These are phyloP conservation scores for Columba livia DNA, from an alignment of 2,113 vertebrate genomes.

Conservation along the genomic window DNA sequence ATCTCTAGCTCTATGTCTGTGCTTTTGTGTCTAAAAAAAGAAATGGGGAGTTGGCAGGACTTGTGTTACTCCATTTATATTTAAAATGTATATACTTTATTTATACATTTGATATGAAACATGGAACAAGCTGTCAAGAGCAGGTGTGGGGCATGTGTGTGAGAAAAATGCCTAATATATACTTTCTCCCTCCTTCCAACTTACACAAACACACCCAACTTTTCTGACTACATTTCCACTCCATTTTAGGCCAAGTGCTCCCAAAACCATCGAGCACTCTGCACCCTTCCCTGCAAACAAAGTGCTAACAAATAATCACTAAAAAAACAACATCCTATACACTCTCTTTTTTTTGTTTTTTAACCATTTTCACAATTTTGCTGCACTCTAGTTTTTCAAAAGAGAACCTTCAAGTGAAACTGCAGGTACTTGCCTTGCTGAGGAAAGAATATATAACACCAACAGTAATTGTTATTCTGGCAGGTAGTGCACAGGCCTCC, in stretches of 20 bases:
- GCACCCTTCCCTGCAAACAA: neutral
- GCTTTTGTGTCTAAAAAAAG: neutral
- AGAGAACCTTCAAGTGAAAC: neutral
- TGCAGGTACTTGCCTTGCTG: neutral
- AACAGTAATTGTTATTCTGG: neutral
- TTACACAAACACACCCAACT: slow-evolving; percentile 50
- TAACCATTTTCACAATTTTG: neutral
- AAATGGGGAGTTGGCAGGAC: slow-evolving; percentile 8
- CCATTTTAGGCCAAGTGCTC: slow-evolving; percentile 13
- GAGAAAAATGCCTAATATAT: slow-evolving; percentile 22
- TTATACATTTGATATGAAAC: slow-evolving; percentile 58
- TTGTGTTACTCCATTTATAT: neutral
- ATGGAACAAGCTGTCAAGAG: slow-evolving; percentile 55
- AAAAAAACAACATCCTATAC: neutral
- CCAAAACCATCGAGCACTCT: neutral
- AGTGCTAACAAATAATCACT: neutral
- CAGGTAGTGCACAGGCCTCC: slow-evolving; percentile 20
- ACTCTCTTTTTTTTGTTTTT: neutral
- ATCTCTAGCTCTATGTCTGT: neutral
- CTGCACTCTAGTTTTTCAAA: neutral
- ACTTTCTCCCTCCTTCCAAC: neutral
- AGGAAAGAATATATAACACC: neutral
- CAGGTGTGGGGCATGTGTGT: slow-evolving; percentile 51
- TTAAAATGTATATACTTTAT: slow-evolving; percentile 45
- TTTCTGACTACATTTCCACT: slow-evolving; percentile 48